These are phyloP conservation scores for Chunga burmeisteri DNA, from an alignment of 2,113 vertebrate species.

Conservation along the genomic window DNA sequence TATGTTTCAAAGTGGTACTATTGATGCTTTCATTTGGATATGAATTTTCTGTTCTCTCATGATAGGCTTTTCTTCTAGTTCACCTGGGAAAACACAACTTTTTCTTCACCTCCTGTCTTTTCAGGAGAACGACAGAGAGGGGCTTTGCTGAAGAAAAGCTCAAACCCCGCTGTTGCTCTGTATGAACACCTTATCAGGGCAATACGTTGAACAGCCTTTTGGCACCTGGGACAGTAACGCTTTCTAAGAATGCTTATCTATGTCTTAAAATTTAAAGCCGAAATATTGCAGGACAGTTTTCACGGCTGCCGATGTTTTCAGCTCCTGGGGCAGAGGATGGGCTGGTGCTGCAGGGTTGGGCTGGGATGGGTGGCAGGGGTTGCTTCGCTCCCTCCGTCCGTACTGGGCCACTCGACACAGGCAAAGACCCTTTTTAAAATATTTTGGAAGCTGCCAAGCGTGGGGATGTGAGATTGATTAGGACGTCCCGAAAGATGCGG, in stretches of 20 bases:
- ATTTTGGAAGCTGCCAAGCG: neutral
- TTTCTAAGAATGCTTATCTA: neutral
- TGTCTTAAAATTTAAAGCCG: neutral
- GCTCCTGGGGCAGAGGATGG: neutral
- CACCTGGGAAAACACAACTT: neutral
- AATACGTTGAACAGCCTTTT: neutral
- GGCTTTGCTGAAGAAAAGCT: neutral
- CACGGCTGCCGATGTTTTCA: neutral
- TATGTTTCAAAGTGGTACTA: neutral
- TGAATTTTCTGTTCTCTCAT: neutral
- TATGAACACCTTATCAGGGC: neutral
- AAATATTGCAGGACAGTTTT: neutral
- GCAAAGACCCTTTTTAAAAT: no score
- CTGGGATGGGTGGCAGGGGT: neutral
- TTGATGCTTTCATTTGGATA: neutral
- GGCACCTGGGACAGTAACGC: neutral
- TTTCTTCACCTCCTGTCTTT: neutral
- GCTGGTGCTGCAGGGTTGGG: neutral
- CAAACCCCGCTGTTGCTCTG: neutral
- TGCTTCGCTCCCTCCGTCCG: neutral
- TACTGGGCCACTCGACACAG: no score
- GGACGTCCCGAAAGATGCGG: accelerated
- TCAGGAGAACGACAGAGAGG: neutral
- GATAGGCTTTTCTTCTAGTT: neutral
- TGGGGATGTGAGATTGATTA: neutral